Conservation (phyloP, 2,888 invertebrate genomes). For the Platycnemis pennipes region DNA sequence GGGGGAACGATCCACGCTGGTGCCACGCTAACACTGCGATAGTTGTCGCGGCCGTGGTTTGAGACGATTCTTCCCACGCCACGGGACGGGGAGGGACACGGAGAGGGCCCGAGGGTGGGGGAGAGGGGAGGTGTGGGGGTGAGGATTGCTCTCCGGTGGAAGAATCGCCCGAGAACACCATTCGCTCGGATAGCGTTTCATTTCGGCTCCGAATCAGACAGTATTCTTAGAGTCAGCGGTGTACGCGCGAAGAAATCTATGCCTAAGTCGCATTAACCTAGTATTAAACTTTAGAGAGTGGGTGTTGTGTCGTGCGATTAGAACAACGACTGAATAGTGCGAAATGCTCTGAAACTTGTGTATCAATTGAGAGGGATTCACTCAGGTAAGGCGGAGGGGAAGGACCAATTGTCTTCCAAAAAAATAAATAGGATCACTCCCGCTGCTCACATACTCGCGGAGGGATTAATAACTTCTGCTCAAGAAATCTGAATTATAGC, state of each 20-base stretch:
- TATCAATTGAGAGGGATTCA: conserved; percentile 31
- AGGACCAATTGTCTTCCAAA: conserved; percentile 48
- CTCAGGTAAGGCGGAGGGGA: conserved; percentile 39
- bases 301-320: neutral
- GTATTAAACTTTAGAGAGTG: conserved; percentile 14
- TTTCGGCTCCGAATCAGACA: neutral
- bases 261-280: neutral
- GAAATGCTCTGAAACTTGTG: conserved; percentile 16
- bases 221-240: neutral
- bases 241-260: neutral
- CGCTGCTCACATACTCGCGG: conserved; percentile 32
- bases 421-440: conserved; percentile 29
- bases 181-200: neutral
- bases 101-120: neutral
- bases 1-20: too few relatives aligned
- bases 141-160: neutral
- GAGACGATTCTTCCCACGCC: neutral
- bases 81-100: neutral
- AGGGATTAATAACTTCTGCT: conserved; percentile 35
- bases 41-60: neutral
- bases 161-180: neutral
- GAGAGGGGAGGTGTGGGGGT: neutral
- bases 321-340: conserved; percentile 28
- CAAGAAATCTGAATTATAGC: conserved; percentile 24
- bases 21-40: neutral